Base-by-base conservation (phyloP, 2,797 vertebrate genomes). In the Falco rusticolus region DNA sequence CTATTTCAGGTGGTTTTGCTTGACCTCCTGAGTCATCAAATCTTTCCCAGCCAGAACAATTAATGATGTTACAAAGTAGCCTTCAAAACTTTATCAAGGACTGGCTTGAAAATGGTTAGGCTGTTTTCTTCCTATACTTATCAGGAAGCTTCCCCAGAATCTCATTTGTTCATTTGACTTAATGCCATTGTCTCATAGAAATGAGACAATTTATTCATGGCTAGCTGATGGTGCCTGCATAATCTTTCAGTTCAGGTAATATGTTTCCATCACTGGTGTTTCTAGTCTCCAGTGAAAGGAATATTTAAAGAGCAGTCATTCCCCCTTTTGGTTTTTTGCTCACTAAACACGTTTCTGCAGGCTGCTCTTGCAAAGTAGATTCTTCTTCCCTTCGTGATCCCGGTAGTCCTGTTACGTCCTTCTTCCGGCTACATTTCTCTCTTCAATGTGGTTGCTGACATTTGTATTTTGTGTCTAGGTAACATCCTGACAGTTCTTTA, bases 361-460 rank as follows among this genome's bases (percentile, higher is more conserved):
- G 37, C 53, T 79, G 53, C n/a, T 12, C 57, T 80, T 41, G 33
- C 37, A 11, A 31, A 34, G 16, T 10, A 56, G 31, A 4, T 84
- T 47, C 15, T 82, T 37, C 34, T 76, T 61, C 33, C 17, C 19
- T 16, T 65, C 1, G 1, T 31, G 25, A 51, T 70, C 21, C 31
- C 1, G 0, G 14, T 19, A 41, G 31, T 56, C 25, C 54, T 61
- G 29, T 43, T 33, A 0, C 8, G 16, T 63, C 37, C 22, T 13
- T 21, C 16, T 60, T 14, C 51, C 0, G 1, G 28, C 47, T 29
- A 18, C 28, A 24, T 53, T 33, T 17, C 6, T 34, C 21, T 77
- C 34, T 16, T 33, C 20, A 47, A 22, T 1, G 2, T 26, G 16
- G 41, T 54, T 48, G 24, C 56, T 69, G 45, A 9, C 20, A 19